Evolutionary conservation across 2,888 invertebrate species (phyloP), one percentile per base, ranked within the genome.

Genomic region (Arctia plantaginis): DNA sequence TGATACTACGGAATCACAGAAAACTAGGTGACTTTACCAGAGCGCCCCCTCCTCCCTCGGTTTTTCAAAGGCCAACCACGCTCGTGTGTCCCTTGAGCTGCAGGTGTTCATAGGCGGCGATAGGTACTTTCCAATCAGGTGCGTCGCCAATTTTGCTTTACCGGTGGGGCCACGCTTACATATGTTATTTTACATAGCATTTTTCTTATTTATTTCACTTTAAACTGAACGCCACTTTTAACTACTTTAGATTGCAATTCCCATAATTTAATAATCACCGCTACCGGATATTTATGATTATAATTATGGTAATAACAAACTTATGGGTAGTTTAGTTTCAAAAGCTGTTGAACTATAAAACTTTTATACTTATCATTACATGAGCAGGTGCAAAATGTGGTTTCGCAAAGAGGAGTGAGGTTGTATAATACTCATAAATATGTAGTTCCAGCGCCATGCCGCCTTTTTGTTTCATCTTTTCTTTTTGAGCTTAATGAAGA

Each of bases 371-470:
- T 67, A 67, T 67, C 47, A 47, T 69, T 65, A 66, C 47, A 44
- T 44, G 27, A 20, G 44, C 62, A 64, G 62, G 62, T 70, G 62
- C 41, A 62, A 27, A 70, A 44, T 47, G 23, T 47, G 33, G 20
- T 30, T 47, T 67, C 6, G 23, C 47, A 33, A 33, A 13, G 33
- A 33, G 13, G 23, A 33, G 30, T 12, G 10, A 67, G 30, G 23
- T 67, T 47, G 33, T 67, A 67, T 67, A 67, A 67, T 47, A 67
- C 33, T 67, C 67, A 67, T 47, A 67, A 67, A 67, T 67, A 67
- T 47, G 67, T 67, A 67, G 44, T 67, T 20, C 20, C 44, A 20
- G 30, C 20, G n/a, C 27, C 20, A 20, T 30, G 30, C 30, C 67
- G 27, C 44, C 39, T 30, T 66, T 67, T 30, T 6, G 67, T 47